Evolutionary conservation across 64 coral and sea anemone genomes (phyloP).

Genomic region (Cladopsammia gracilis): DNA sequence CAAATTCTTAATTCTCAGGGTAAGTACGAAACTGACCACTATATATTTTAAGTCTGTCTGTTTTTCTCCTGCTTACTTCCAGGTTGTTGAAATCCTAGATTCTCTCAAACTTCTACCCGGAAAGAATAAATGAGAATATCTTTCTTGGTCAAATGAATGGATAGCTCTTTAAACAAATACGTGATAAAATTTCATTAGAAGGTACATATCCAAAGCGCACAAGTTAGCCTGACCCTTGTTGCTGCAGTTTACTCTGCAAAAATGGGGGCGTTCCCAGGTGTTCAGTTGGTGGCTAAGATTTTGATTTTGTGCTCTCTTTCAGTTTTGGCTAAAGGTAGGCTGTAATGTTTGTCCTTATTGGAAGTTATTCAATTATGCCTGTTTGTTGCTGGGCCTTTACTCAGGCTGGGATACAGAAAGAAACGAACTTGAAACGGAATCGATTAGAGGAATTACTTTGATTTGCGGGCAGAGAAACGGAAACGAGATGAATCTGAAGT

Average conservation of each 20-base stretch:
- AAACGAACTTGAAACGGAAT: too few relatives aligned
- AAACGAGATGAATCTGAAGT: not conserved
- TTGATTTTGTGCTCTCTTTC: not conserved
- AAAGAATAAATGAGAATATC: slow-evolving; percentile 6
- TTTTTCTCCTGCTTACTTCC: not conserved
- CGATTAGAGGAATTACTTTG: too few relatives aligned
- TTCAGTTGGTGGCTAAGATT: not conserved
- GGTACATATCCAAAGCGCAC: not conserved
- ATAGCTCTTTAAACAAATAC: not conserved
- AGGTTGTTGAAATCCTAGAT: not conserved
- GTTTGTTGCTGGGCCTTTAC: too few relatives aligned
- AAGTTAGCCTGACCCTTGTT: not conserved
- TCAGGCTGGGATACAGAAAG: not conserved
- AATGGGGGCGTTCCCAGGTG: not conserved
- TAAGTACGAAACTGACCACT: not conserved
- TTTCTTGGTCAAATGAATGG: not conserved
- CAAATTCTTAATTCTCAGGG: not conserved
- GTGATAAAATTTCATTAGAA: not conserved
- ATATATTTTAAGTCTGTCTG: not conserved
- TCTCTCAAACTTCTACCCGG: not conserved
- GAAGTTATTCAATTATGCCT: not conserved
- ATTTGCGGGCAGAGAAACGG: not conserved
- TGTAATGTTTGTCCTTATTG: not conserved
- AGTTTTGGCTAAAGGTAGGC: slow-evolving; percentile 13
- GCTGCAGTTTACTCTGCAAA: not conserved